phyloP scores from a whole-genome alignment of 2,888 invertebrate genomes.

The Drosophila neotestacea region DNA sequence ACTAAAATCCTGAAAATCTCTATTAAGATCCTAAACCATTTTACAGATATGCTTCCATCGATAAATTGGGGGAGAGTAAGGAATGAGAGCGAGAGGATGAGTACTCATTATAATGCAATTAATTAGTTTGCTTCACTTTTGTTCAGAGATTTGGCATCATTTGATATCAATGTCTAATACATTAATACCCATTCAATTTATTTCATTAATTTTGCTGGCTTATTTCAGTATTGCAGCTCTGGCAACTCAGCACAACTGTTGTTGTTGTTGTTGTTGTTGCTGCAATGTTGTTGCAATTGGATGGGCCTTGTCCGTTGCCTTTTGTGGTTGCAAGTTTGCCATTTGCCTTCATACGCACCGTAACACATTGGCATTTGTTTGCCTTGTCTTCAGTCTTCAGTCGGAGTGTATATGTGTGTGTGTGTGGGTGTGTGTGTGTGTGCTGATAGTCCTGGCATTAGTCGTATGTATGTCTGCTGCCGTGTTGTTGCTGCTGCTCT shows the following conservation, averaged over 20 bases:
- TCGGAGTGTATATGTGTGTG: slow-evolving; percentile 9
- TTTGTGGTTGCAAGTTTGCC: slow-evolving; percentile 68
- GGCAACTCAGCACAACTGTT: slow-evolving; percentile 6
- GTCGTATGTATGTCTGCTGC: slow-evolving; percentile 21
- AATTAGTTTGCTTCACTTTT: slow-evolving; percentile 9
- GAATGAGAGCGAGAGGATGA: background rate
- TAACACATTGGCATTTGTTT: slow-evolving; percentile 69
- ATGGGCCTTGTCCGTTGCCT: slow-evolving; percentile 34
- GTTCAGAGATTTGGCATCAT: background rate
- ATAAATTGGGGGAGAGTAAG: background rate
- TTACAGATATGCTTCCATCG: background rate
- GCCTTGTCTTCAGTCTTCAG: slow-evolving; percentile 16
- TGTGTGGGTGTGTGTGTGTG: slow-evolving; percentile 15
- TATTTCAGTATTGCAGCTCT: slow-evolving; percentile 17
- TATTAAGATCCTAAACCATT: background rate
- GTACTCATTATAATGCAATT: slow-evolving; percentile 3
- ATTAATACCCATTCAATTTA: slow-evolving; percentile 46
- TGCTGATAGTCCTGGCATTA: slow-evolving; percentile 19
- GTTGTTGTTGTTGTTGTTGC: background rate
- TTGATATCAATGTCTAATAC: slow-evolving; percentile 6
- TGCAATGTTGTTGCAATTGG: slow-evolving; percentile 3
- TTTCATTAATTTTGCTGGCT: slow-evolving; percentile 44
- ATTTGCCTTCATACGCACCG: slow-evolving; percentile 74
- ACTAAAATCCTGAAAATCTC: background rate
- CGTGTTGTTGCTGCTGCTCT: slow-evolving; percentile 37